Evolutionary conservation across 1,140 invertebrate species (phyloP), one percentile per base, ranked within the genome.

Genomic region (Acyrthosiphon pisum): DNA sequence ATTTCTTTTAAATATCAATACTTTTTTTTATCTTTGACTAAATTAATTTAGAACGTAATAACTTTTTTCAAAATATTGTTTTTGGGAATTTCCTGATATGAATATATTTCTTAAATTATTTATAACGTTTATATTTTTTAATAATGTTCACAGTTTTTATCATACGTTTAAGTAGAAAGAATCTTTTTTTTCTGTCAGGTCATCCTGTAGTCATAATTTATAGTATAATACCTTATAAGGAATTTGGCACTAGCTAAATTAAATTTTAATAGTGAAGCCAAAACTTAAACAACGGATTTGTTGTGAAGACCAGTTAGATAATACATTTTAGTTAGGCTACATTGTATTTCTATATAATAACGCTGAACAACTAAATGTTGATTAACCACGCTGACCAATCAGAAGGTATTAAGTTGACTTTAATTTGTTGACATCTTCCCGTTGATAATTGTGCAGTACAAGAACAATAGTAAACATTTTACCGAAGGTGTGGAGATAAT

Each of bases 371-470:
- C 83, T 41, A 41, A 41, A 84, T 44, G 23, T 41, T 44, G 22
- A 84, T 84, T 84, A 84, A 84, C 41, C 41, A 2, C 37, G 37
- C 83, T 26, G 83, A 84, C 22, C 37, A 84, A 44, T 84, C 83
- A 41, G 37, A 84, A 84, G 76, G 76, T 83, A 83, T 83, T 83
- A 8, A 37, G 35, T 83, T 83, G 76, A 83, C 76, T 83, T 83
- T 37, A 2, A 37, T 83, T 83, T 35, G 35, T 83, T 83, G 76
- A 23, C 35, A n/a, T 68, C 60, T 68, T 68, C 60, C 60, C 6
- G 11, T 68, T n/a, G 14, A 6, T 76, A n/a, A 76, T n/a, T 14
- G 60, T 18, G n/a, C 18, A 76, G 7, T 76, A 0, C 60, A 18
- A 76, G 60, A 76, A 76, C 60, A 76, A 76, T 76, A 68, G 60